Percentiles rank a stretch among this genome's conserved stretches.
Evolutionary conservation across 2,888 invertebrate genomes (phyloP).

Genomic region (Drosophila falleni): DNA sequence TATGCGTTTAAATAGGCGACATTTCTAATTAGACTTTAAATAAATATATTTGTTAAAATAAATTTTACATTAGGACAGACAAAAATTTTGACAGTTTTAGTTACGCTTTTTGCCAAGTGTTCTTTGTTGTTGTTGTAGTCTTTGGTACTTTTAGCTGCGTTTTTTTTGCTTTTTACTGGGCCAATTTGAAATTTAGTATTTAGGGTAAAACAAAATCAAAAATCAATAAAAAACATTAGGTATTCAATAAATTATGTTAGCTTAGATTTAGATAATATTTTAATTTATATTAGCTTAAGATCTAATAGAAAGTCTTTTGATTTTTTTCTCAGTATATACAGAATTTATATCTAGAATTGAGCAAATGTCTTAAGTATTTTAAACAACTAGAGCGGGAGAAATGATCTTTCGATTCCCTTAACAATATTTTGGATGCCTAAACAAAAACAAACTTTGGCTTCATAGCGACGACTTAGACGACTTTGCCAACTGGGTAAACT

Average conservation of each 20-base stretch:
- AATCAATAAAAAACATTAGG: constrained; percentile 38
- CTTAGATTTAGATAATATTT: constrained; percentile 34
- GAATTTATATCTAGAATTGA: constrained; percentile 57
- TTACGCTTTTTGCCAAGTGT: constrained; percentile 52
- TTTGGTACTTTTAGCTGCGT: constrained; percentile 83
- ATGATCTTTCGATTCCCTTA: constrained; percentile 29
- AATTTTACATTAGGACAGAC: constrained; percentile 40
- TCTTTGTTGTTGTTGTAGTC: constrained; percentile 64
- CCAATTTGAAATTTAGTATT: constrained; percentile 69
- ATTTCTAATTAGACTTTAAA: constrained; percentile 33
- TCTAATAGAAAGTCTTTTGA: constrained; percentile 54
- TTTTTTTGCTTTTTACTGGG: constrained; percentile 56
- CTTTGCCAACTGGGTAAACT: constrained; percentile 54
- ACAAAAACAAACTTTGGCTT: constrained; percentile 82
- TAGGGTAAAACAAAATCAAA: constrained; percentile 52
- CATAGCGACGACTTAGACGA: constrained; percentile 81
- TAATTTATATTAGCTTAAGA: constrained; percentile 15
- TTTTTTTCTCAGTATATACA: constrained; percentile 54
- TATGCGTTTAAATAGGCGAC: constrained; percentile 26
- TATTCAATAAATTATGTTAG: constrained; percentile 50
- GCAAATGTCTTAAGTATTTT: constrained; percentile 43
- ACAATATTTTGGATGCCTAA: constrained; percentile 65
- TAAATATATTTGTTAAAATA: constrained; percentile 31
- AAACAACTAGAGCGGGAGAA: constrained; percentile 38
- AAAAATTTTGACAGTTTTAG: constrained; percentile 53